Conservation (phyloP, 2,797 vertebrate species). For the Oceanodroma leucorhoa region DNA sequence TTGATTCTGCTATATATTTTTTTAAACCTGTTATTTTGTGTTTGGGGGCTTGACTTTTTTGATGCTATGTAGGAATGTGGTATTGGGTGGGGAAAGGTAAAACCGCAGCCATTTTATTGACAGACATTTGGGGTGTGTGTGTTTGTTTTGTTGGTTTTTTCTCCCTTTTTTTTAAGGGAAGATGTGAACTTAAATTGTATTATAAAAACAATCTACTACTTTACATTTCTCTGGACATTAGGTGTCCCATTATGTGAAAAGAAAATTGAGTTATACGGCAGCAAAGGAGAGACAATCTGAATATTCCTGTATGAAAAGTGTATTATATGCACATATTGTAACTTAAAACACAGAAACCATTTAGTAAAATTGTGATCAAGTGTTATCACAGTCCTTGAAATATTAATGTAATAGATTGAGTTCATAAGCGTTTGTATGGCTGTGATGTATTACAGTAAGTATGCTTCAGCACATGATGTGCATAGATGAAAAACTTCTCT, state of each 20-base stretch:
- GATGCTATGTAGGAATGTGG: constrained; percentile 14
- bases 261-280: neutral
- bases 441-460: accelerated
- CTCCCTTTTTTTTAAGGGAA: neutral
- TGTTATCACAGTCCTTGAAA: neutral
- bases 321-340: neutral
- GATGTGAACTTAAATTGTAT: neutral
- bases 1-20: neutral
- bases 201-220: neutral
- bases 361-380: neutral
- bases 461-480: no score
- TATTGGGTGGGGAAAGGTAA: constrained; percentile 32
- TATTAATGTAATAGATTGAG: neutral
- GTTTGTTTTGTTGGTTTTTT: neutral
- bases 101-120: neutral
- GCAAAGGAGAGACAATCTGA: neutral
- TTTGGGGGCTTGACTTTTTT: neutral
- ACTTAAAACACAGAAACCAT: neutral
- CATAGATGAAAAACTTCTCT: neutral
- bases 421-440: neutral
- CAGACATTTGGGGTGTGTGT: neutral
- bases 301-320: neutral
- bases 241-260: neutral
- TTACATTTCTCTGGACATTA: neutral
- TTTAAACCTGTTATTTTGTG: constrained; percentile 65